These are phyloP conservation scores for Perccottus glenii DNA, from an alignment of 2,113 vertebrate species.

Conservation along the genomic window DNA sequence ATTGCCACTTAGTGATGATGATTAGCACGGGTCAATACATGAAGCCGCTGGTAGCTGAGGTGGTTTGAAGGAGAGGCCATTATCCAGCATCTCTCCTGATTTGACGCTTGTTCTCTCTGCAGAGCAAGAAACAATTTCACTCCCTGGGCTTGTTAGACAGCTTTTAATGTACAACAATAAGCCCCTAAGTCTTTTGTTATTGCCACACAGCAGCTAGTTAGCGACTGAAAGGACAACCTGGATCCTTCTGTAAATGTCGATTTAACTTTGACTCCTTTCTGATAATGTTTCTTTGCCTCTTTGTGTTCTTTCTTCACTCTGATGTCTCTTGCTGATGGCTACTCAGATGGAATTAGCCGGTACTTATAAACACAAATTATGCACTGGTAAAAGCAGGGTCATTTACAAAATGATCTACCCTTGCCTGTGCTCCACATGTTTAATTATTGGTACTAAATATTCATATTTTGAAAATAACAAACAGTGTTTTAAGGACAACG, in stretches of 20 bases:
- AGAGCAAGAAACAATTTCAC: constrained; percentile 34
- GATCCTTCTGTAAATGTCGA: constrained; percentile 9
- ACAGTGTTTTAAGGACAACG: background rate
- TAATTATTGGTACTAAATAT: constrained; percentile 4
- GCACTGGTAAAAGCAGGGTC: background rate
- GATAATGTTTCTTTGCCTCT: background rate
- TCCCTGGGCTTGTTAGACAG: constrained; percentile 34
- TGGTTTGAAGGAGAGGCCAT: constrained; percentile 55
- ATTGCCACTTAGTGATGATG: constrained; percentile 58
- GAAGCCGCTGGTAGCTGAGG: constrained; percentile 47
- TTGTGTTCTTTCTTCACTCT: background rate
- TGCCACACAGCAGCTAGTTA: constrained; percentile 6
- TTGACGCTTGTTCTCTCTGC: constrained; percentile 21
- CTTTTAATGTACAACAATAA: constrained; percentile 41
- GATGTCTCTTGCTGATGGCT: background rate
- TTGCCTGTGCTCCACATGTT: background rate
- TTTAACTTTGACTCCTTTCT: constrained; percentile 15
- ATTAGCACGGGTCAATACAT: constrained; percentile 47
- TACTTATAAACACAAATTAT: background rate
- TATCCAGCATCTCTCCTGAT: constrained; percentile 36
- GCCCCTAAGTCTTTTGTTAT: constrained; percentile 27
- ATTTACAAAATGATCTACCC: no score
- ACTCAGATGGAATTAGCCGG: no score
- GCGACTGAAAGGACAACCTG: background rate
- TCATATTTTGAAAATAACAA: background rate